Evolutionary conservation across 1,140 invertebrate species (phyloP), one percentile per base, ranked within the genome.

Genomic region (Oryzaephilus surinamensis): DNA sequence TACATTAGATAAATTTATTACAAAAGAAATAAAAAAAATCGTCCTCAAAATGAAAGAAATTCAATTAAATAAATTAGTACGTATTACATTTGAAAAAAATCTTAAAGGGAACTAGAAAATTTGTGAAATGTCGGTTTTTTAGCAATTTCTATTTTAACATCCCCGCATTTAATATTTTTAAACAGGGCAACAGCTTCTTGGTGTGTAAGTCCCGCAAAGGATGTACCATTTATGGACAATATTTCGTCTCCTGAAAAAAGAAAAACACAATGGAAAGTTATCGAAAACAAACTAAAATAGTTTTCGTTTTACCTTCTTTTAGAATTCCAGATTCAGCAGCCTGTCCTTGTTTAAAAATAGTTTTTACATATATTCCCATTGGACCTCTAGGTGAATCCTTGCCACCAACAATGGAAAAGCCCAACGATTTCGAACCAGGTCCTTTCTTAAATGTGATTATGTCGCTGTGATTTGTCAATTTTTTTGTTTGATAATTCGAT

Each of bases 351-450:
- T 76, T 73, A 55, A 84, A 86, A 32, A 87, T 80, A n/a, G 77
- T 85, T 57, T 87, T 87, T 8, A 87, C 79, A 54, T 82, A 86
- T 40, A 87, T 83, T 8, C 83, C 82, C 60, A 86, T 73, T 51
- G 82, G 73, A 2, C 81, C 82, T 46, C 79, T 75, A 4, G 79
- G 80, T 26, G 79, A 83, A 48, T 78, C 78, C 33, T 72, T 72
- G 1, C 82, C 83, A n/a, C 84, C 84, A 0, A 87, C 82, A 21
- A 87, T 81, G 20, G 79, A 82, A 60, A 87, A 86, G 0, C 83
- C 83, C 15, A 88, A 70, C 28, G 70, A 70, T 54, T 74, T 74
- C 13, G 79, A 79, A 32, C 82, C 81, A 18, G 75, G 69, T 17
- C 81, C 81, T 38, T 82, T 73, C 24, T 74, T 72, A 47, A 87